Percentiles rank a stretch among this genome's conserved stretches.
Evolutionary conservation across 2,113 vertebrate genomes (phyloP).

Genomic region (Miniopterus natalensis): DNA sequence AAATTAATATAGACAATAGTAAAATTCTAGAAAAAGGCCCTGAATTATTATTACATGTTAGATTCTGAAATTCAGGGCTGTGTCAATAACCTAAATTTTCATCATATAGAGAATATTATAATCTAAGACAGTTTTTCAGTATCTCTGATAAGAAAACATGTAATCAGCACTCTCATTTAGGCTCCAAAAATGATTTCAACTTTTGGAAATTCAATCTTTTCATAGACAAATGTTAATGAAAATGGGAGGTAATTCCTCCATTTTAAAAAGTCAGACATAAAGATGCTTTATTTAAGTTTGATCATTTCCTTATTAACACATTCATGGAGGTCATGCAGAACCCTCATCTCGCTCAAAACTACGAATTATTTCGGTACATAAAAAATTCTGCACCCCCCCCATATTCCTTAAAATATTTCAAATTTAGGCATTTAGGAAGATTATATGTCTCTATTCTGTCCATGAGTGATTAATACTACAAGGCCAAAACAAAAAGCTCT

Average conservation of each 20-base stretch:
- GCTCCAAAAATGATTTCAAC: slow-evolving; percentile 1
- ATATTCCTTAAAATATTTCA: slow-evolving; percentile 16
- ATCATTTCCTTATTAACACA: slow-evolving; percentile 17
- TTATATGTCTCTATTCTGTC: not conserved
- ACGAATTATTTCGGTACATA: not conserved
- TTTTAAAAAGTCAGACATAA: not conserved
- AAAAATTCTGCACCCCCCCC: not conserved
- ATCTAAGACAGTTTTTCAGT: not conserved
- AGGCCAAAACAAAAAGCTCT: not conserved
- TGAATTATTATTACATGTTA: not conserved
- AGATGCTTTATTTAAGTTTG: not conserved
- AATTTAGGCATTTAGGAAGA: not conserved
- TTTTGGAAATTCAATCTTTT: slow-evolving; percentile 58
- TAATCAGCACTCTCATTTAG: not conserved
- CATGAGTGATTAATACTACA: not conserved
- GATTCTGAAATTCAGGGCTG: slow-evolving; percentile 3
- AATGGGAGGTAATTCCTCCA: not conserved
- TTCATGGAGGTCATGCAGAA: not conserved
- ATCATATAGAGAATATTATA: not conserved
- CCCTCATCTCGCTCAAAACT: not conserved
- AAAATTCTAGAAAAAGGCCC: slow-evolving; percentile 9
- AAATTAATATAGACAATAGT: not conserved
- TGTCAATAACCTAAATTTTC: not conserved
- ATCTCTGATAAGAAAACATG: not conserved
- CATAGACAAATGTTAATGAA: slow-evolving; percentile 23